phyloP scores from a whole-genome alignment of 2,797 vertebrate genomes.

The Microtus agrestis region DNA sequence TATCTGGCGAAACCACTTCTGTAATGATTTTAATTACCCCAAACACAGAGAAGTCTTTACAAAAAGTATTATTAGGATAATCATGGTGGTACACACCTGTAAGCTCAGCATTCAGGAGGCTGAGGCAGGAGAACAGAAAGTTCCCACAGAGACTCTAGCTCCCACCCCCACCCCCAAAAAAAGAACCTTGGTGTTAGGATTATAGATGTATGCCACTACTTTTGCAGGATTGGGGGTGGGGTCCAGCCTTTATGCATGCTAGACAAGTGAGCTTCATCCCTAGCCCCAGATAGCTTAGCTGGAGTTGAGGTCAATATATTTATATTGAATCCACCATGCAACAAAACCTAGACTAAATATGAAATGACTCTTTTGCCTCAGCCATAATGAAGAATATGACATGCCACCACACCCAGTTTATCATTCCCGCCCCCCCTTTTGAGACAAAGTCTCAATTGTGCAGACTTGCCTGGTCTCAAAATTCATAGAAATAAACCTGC shows the following conservation, averaged over 20 bases:
- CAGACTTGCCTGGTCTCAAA: neutral
- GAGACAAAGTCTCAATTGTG: neutral
- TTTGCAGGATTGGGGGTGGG: too few species aligned
- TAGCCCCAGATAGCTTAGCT: neutral
- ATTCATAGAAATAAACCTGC: neutral
- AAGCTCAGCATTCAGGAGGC: neutral
- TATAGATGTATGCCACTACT: too few species aligned
- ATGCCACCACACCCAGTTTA: neutral
- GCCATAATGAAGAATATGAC: neutral
- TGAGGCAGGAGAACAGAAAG: neutral
- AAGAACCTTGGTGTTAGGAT: neutral
- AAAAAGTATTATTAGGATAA: conserved; percentile 21
- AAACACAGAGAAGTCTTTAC: conserved; percentile 50
- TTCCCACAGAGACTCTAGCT: neutral
- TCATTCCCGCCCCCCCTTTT: neutral
- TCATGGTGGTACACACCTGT: neutral
- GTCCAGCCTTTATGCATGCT: neutral
- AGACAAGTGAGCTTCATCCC: neutral
- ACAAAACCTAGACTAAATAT: neutral
- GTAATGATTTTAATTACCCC: conserved; percentile 54
- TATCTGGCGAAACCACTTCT: neutral
- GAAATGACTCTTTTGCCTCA: neutral
- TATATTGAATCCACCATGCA: neutral
- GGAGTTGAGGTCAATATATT: neutral
- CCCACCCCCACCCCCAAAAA: too few species aligned